Percentiles rank a stretch among this genome's conserved stretches.
These are phyloP conservation scores for Synergus laeviventris DNA, from an alignment of 2,888 invertebrate species.

Conservation along the genomic window DNA sequence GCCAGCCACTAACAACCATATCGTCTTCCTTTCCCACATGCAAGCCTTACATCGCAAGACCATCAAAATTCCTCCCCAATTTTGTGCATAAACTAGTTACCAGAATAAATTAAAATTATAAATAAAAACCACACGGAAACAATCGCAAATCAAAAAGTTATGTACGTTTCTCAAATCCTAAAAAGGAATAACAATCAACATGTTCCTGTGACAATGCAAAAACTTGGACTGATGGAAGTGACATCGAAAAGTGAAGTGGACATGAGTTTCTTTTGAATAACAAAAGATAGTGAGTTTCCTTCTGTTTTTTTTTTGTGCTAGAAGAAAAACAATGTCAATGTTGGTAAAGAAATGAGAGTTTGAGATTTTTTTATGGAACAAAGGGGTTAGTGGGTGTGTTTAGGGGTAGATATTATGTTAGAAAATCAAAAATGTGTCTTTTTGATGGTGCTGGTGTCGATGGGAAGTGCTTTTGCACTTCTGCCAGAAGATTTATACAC, in stretches of 20 bases:
- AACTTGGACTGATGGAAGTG: not conserved
- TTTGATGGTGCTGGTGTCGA: slow-evolving; percentile 66
- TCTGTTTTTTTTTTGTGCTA: not conserved
- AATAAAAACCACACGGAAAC: not conserved
- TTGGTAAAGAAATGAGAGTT: slow-evolving; percentile 24
- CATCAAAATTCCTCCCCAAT: not conserved
- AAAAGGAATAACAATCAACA: not conserved
- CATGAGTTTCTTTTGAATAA: not conserved
- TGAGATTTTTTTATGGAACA: slow-evolving; percentile 42
- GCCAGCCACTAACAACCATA: slow-evolving; percentile 67
- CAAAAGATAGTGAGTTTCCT: not conserved
- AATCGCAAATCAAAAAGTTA: not conserved
- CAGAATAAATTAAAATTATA: not conserved
- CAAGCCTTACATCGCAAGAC: slow-evolving; percentile 24
- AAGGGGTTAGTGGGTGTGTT: slow-evolving; percentile 12
- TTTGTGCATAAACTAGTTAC: not conserved
- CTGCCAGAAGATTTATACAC: slow-evolving; percentile 66
- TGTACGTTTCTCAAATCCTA: not conserved
- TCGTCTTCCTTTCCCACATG: slow-evolving; percentile 43
- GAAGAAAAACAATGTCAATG: not conserved
- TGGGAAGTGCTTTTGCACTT: slow-evolving; percentile 61
- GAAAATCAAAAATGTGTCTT: slow-evolving; percentile 66
- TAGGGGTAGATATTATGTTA: slow-evolving; percentile 67
- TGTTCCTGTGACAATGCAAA: not conserved
- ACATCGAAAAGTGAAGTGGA: not conserved